Conservation (phyloP, 2,888 invertebrate species). For the Oeneis ivallda region DNA sequence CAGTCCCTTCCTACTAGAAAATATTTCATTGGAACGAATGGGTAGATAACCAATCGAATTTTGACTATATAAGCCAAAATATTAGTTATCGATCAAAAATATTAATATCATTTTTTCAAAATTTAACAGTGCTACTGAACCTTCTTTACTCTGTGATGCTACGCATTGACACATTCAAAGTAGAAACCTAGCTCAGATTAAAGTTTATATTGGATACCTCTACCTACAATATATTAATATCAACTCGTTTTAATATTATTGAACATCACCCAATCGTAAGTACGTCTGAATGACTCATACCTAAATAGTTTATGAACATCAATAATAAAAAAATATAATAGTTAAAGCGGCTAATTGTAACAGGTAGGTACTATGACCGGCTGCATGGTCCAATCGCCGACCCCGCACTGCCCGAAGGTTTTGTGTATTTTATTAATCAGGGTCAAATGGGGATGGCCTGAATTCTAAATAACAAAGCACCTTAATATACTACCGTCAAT, state of each 20-base stretch:
- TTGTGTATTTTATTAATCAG: slow-evolving; percentile 24
- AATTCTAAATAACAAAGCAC: slow-evolving; percentile 22
- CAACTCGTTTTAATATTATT: too few species aligned
- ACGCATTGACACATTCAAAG: too few species aligned
- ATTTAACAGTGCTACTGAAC: too few species aligned
- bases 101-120: too few species aligned
- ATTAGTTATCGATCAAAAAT: neutral
- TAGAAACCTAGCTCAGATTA: too few species aligned
- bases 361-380: slow-evolving; percentile 32
- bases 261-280: slow-evolving; percentile 9
- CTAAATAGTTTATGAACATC: neutral
- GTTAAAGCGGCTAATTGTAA: slow-evolving; percentile 17
- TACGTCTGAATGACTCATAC: neutral
- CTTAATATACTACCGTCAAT: neutral
- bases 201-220: too few species aligned
- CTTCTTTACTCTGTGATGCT: too few species aligned
- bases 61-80: neutral
- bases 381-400: slow-evolving; percentile 25
- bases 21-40: neutral
- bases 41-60: neutral
- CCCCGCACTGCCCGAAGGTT: slow-evolving; percentile 21
- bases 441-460: slow-evolving; percentile 22
- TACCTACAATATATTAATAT: too few species aligned
- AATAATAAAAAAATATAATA: neutral
- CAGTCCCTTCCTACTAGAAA: neutral